Evolutionary conservation across 1,140 invertebrate species (phyloP).

Genomic region (Trichogramma pretiosum): DNA sequence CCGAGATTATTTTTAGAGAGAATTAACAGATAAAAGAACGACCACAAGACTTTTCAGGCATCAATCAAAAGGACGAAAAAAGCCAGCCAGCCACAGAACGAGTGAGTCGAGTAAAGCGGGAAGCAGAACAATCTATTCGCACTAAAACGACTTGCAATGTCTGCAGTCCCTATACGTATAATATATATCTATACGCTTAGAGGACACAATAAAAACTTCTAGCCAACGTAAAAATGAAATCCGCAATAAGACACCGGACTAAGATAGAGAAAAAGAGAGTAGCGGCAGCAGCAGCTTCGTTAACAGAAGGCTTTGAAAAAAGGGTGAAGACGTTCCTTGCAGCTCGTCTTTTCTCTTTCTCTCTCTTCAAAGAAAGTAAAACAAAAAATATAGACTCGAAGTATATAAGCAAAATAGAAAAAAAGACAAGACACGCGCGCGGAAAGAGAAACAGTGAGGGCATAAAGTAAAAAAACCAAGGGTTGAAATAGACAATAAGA

Average conservation of each 20-base stretch:
- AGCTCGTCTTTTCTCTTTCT: too few relatives aligned
- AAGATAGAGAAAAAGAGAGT: constrained; percentile 17
- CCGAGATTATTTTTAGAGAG: too few relatives aligned
- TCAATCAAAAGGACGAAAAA: too few relatives aligned
- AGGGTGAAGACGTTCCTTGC: background rate
- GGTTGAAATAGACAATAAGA: constrained; percentile 1
- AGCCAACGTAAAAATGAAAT: constrained; percentile 4
- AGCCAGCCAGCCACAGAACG: too few relatives aligned
- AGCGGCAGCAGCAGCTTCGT: constrained; percentile 15
- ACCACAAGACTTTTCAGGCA: too few relatives aligned
- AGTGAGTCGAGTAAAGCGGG: too few relatives aligned
- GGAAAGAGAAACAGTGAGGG: background rate
- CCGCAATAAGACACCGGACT: background rate
- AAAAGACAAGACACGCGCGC: background rate
- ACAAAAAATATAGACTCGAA: constrained; percentile 17
- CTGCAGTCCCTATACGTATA: too few relatives aligned
- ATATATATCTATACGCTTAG: too few relatives aligned
- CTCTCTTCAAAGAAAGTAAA: constrained; percentile 8
- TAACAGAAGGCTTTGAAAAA: constrained; percentile 12
- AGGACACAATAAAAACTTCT: constrained; percentile 4
- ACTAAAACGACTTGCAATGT: too few relatives aligned
- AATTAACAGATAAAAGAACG: too few relatives aligned
- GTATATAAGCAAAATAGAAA: constrained; percentile 3
- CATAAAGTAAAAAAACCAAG: background rate
- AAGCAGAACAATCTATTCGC: too few relatives aligned